Conservation (phyloP, 2,888 invertebrate species). For the Microctonus brassicae region DNA sequence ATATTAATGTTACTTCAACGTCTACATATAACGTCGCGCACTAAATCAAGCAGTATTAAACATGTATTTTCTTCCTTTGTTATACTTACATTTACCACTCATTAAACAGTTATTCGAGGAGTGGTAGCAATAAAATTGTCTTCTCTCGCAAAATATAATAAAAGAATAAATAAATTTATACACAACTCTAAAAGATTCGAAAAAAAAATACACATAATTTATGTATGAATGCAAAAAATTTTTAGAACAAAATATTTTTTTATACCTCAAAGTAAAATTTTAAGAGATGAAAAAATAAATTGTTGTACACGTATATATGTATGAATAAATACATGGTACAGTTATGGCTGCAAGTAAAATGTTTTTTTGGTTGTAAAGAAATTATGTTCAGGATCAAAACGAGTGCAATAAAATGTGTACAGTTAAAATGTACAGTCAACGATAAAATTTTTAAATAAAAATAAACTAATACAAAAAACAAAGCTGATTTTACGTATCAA, state of each 20-base stretch:
- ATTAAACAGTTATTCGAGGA: conserved; percentile 45
- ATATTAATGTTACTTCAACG: conserved; percentile 41
- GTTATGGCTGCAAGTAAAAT: background rate
- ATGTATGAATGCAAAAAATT: background rate
- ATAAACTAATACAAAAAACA: background rate
- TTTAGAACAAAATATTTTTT: background rate
- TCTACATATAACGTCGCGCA: conserved; percentile 43
- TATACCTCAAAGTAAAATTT: background rate
- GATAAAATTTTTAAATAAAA: conserved; percentile 11
- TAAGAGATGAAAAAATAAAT: background rate
- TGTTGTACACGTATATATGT: background rate
- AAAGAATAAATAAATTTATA: too few relatives aligned
- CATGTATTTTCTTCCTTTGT: conserved; percentile 44
- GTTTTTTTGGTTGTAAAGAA: conserved; percentile 14
- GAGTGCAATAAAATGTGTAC: conserved; percentile 1
- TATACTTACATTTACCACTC: conserved; percentile 34
- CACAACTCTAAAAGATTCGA: background rate
- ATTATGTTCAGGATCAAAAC: background rate
- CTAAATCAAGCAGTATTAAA: conserved; percentile 51
- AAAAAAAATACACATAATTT: background rate
- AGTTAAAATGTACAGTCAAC: conserved; percentile 15
- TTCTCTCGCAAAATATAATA: background rate
- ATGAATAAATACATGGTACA: background rate
- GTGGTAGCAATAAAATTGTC: conserved; percentile 33
- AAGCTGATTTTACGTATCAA: background rate